Evolutionary conservation across 2,888 invertebrate species (phyloP).

Genomic region (Unio delphinus): DNA sequence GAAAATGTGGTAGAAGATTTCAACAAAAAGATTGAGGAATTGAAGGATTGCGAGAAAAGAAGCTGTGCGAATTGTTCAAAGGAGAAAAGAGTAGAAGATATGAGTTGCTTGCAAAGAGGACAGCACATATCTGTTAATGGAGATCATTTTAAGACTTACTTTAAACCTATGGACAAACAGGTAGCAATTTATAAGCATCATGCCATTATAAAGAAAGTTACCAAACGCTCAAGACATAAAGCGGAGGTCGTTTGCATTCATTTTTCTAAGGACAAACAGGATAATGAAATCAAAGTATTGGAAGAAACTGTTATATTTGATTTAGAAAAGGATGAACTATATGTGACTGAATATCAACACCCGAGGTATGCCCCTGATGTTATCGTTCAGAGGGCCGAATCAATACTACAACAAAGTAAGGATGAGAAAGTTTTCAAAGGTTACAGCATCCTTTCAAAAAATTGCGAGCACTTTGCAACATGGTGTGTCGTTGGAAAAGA

Average conservation of each 20-base stretch:
- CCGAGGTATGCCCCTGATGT: conserved; percentile 4
- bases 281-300: not conserved
- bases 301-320: conserved; percentile 1
- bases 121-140: conserved; percentile 13
- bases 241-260: conserved; percentile 9
- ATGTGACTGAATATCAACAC: conserved; percentile 2
- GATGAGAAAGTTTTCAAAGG: not conserved
- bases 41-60: not conserved
- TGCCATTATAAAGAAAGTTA: conserved; percentile 14
- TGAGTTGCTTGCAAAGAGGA: conserved; percentile 3
- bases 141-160: conserved; percentile 1
- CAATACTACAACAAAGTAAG: conserved; percentile 5
- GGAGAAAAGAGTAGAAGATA: conserved; percentile 5
- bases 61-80: conserved; percentile 12
- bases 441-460: too few relatives aligned
- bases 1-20: conserved; percentile 2
- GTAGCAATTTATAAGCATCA: conserved; percentile 9
- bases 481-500: conserved; percentile 14
- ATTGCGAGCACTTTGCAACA: conserved; percentile 13
- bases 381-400: conserved; percentile 10
- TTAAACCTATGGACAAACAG: not conserved
- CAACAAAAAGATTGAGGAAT: not conserved
- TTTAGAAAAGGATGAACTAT: conserved; percentile 3
- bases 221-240: not conserved
- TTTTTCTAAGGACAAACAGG: conserved; percentile 1